A percentile compares a stretch with the other conserved stretches of the same genome.
Conservation (phyloP, 2,113 vertebrate genomes). For the Brachypteracias leptosomus region DNA sequence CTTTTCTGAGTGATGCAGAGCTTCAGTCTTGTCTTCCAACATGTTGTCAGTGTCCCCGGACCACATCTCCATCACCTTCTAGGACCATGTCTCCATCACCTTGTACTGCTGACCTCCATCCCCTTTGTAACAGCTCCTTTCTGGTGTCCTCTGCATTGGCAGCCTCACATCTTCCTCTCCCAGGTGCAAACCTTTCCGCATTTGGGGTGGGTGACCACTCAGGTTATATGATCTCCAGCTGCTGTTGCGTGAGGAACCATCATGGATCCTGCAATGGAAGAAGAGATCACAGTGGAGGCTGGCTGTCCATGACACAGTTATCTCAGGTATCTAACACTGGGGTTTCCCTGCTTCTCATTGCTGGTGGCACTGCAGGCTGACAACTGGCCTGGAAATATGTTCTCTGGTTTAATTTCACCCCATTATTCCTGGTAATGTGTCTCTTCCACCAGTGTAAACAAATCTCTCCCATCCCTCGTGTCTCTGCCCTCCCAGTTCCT, state of each 20-base stretch:
- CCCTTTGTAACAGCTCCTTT: neutral
- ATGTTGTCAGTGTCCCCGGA: neutral
- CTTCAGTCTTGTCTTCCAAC: neutral
- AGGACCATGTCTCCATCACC: neutral
- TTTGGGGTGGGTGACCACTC: neutral
- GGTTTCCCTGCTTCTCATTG: neutral
- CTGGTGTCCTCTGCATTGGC: rapidly evolving
- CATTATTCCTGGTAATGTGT: neutral
- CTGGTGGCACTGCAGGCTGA: neutral
- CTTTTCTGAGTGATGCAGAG: neutral
- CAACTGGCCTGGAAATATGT: neutral
- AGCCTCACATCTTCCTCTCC: neutral
- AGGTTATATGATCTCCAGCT: too few relatives aligned
- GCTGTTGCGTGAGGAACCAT: too few relatives aligned
- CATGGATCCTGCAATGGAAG: rapidly evolving
- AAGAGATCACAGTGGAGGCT: neutral
- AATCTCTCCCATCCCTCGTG: neutral
- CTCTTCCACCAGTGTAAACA: neutral
- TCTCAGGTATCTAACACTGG: neutral
- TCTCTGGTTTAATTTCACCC: neutral
- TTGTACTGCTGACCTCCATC: neutral
- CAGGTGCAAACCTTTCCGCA: neutral
- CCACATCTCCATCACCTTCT: neutral
- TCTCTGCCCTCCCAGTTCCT: neutral
- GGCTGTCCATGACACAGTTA: neutral